Evolutionary conservation across 2,113 vertebrate genomes (phyloP), one percentile per base, ranked within the genome.

Genomic region (Murina feae): DNA sequence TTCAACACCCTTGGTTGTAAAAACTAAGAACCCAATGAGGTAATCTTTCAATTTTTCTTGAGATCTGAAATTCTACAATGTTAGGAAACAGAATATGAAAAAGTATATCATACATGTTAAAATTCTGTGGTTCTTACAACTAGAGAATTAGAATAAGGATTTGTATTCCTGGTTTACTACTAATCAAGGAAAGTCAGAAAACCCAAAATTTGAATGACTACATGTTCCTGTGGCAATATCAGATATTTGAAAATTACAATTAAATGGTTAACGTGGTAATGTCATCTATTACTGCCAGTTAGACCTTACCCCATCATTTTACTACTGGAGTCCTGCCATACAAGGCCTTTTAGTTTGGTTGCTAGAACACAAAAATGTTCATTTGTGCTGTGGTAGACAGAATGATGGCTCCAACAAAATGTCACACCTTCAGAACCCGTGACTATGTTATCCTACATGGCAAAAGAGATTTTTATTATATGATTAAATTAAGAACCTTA

Each of bases 21-120:
- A 55, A 85, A 69, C 65, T 83, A 65, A 90, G 82, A 95, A n/a
- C 44, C 23, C 35, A 92, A 2, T 32, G n/a, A 74, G 35, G 32
- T 14, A 23, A n/a, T 75, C 18, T 82, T 90, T 88, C 42, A 69
- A 39, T n/a, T 90, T 74, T 81, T 90, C 35, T 85, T 90, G 60
- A 79, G 9, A 49, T 53, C 2, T 81, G 28, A 86, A 95, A 49
- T 85, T 86, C 16, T 49, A 42, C 68, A 23, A 49, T 68, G 79
- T 76, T 60, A 53, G 30, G 30, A 80, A 47, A 63, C 21, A 92
- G 53, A 78, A 71, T 47, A 47, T 1, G 69, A 91, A 42, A 63
- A 1, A 58, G 39, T 35, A 37, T 14, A 53, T 72, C n/a, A 47
- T 76, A 76, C 84, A 49, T 76, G 44, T 37, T 75, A 86, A 75